Evolutionary conservation across 2,888 invertebrate genomes (phyloP), one percentile per base, ranked within the genome.

Genomic region (Lasioglossum lativentre): DNA sequence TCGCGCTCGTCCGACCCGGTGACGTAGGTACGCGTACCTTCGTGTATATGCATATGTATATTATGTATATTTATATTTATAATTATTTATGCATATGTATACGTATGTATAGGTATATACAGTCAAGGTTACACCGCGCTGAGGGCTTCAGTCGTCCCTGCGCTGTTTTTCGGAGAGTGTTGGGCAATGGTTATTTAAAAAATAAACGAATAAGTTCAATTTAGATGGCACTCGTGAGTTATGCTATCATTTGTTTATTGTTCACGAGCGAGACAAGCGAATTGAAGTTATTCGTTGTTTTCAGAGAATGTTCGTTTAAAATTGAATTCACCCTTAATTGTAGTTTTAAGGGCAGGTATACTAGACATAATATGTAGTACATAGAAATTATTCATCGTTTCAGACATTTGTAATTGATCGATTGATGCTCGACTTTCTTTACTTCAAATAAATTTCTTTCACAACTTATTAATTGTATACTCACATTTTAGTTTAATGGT

Each of bases 61-160:
- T 85, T 88, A 83, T 83, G 74, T 83, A 82, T 86, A 83, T 82
- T 72, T 86, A 78, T 87, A 80, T 83, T 68, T 84, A 76, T 86
- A 75, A 66, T 66, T 30, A 66, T 66, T 86, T 83, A 78, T 80
- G 70, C 79, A 73, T 86, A 78, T 86, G 78, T 82, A 79, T 82
- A 71, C 52, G 78, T 88, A 88, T 88, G 86, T 88, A 88, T 88
- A 88, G 83, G 56, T 88, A 87, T 88, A 88, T 88, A 88, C 88
- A 88, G 75, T 86, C 83, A 88, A 88, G 81, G 80, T 88, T 82
- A 83, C 82, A 86, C 86, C 74, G 78, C 78, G 34, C 74, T 80
- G 6, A 78, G 80, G 68, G 78, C 72, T 77, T 68, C 63, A 38
- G 12, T 68, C 68, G 68, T 19, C 66, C 34, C 19, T 19, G 38